Evolutionary conservation across 2,797 vertebrate genomes (phyloP), one percentile per base, ranked within the genome.

Genomic region (Acrossocheilus fasciatus): DNA sequence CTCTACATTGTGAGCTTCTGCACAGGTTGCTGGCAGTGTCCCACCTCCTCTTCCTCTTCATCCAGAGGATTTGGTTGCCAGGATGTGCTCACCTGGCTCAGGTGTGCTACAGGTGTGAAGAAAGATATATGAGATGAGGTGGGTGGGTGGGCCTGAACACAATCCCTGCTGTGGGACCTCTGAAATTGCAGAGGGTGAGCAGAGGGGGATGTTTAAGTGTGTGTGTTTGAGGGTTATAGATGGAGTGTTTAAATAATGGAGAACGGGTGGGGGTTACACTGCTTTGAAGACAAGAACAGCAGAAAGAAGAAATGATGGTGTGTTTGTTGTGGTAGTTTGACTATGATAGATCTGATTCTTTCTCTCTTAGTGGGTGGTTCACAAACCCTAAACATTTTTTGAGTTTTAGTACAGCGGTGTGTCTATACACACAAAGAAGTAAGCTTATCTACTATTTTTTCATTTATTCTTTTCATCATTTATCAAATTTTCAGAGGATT

Each of bases 291-390:
- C 72, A 30, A 20, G 39, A 81, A 50, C 74, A 77, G 68, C 70
- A 50, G 23, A 72, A 79, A 85, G 62, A 57, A 75, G 70, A 81
- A 70, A 76, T 72, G 45, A 54, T 45, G 54, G 84, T 87, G 78
- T 86, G 83, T 91, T 91, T 89, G 88, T 90, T 90, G 86, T 87
- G 81, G 83, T 80, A 76, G 77, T 68, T 57, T 81, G 64, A 52
- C 73, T 73, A 18, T 90, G 85, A 91, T 88, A 34, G 57, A 87
- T 88, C 74, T 68, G 47, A 50, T 34, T 80, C 81, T 64, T 69
- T 70, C 85, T 57, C 26, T 88, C 79, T 66, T 86, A 69, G 87
- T 90, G 91, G 89, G 86, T 90, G 88, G 88, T 86, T 90, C 68
- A 72, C 74, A 75, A 62, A 39, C 62, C 50, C 23, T 86, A 47